Evolutionary conservation across 2,888 invertebrate species (phyloP).

Genomic region (Sussaba pulchella): DNA sequence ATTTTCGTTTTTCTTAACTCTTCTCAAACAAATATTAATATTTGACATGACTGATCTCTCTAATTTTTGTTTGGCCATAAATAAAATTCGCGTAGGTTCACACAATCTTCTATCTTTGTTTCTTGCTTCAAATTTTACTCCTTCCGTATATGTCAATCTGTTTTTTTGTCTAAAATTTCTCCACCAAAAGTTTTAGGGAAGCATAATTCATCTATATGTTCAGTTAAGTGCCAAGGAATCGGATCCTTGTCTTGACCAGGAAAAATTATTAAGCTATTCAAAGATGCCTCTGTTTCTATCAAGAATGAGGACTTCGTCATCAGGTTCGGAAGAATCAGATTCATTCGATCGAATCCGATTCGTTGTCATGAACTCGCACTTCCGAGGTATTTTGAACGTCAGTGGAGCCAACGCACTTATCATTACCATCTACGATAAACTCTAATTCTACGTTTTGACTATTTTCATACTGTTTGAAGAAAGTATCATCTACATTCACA

Average conservation of each 20-base stretch:
- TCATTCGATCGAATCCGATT: no score
- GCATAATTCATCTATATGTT: no score
- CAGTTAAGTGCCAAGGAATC: no score
- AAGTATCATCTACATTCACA: no score
- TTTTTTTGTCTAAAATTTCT: constrained; percentile 49
- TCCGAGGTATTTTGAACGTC: constrained; percentile 17
- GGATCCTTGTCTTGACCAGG: constrained; percentile 73
- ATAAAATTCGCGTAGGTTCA: constrained; percentile 49
- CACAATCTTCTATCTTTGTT: constrained; percentile 48
- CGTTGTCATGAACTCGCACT: neutral
- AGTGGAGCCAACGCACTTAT: constrained; percentile 34
- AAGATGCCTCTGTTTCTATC: constrained; percentile 62
- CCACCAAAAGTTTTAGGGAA: no score
- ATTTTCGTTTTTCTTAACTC: no score
- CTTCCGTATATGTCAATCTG: constrained; percentile 19
- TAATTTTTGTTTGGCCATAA: constrained; percentile 66
- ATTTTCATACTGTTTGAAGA: no score
- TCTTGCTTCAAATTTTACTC: constrained; percentile 59
- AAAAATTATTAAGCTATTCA: constrained; percentile 66
- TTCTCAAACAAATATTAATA: no score
- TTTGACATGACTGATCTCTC: constrained; percentile 59
- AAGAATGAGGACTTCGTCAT: no score
- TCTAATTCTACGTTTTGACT: constrained; percentile 25
- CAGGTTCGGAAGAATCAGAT: no score
- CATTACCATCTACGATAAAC: constrained; percentile 50